Base-by-base conservation (phyloP, 2,797 vertebrate species). In the Novumbra hubbsi region DNA sequence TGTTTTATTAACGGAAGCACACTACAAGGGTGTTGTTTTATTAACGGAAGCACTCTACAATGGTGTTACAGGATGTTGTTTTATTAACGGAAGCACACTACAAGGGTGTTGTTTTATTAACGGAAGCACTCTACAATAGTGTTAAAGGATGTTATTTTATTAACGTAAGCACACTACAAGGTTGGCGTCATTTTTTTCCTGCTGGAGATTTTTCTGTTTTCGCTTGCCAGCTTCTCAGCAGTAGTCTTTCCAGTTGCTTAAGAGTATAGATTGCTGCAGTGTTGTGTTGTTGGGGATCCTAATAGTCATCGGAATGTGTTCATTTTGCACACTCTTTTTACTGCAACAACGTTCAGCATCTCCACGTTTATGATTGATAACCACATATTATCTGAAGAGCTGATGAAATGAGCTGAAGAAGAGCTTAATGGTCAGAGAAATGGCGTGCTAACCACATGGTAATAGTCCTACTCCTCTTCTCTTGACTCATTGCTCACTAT, bases 371-470 rank as follows among this genome's bases (percentile, higher is more conserved):
- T 64, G 63, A 64, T 34, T 34, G 27, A 64, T 64, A 32, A 64
- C 27, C 11, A 16, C 63, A 64, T 64, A 19, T 64, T 64, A 19
- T 30, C 30, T 64, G 63, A 64, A 32, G 63, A 64, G 28, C 62
- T 64, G 24, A 64, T 64, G 30, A 32, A 64, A 28, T 64, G 28
- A 64, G 62, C 62, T 32, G 62, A 32, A 64, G 62, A 28, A 17
- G 28, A 64, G 28, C 62, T 64, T 64, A 64, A 64, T 64, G 62
- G 24, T 64, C 24, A 30, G 28, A 64, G 62, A 32, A 64, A 64
- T 28, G 16, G 28, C 27, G 55, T 57, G 21, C 21, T 57, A 21
- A 57, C 55, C 55, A 57, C n/a, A 57, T 57, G 55, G 8, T 57
- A 57, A 57, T 14, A 24, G 55, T 21, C 55, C 4, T 64, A 17